Evolutionary conservation across 2,113 vertebrate species (phyloP).

Genomic region (Tiliqua scincoides): DNA sequence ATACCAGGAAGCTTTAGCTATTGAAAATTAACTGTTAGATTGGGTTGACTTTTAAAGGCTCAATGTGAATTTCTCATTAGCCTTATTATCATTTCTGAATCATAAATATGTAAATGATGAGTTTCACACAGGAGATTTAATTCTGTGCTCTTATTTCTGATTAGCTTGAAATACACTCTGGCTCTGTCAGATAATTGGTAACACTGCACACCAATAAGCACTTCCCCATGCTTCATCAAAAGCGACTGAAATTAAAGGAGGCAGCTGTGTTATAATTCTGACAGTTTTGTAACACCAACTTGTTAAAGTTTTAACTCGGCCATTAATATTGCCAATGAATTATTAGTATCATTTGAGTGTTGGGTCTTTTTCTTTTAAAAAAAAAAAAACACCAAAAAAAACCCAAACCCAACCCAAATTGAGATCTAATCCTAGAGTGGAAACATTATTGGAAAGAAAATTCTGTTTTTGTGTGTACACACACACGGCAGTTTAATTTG

Average conservation of each 20-base stretch:
- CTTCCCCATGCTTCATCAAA: constrained; percentile 83
- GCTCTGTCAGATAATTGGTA: constrained; percentile 87
- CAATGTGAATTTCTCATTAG: constrained; percentile 84
- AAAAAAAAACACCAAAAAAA: neutral
- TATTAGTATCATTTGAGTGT: constrained; percentile 76
- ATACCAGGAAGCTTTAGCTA: constrained; percentile 67
- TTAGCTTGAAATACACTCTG: constrained; percentile 85
- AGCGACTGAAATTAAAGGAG: constrained; percentile 76
- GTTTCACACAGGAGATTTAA: constrained; percentile 84
- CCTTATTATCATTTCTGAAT: constrained; percentile 87
- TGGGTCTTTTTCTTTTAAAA: constrained; percentile 56
- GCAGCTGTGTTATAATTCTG: constrained; percentile 77
- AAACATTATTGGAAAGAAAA: constrained; percentile 51
- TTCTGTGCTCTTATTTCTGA: constrained; percentile 86
- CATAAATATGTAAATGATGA: constrained; percentile 92
- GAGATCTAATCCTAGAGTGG: constrained; percentile 56
- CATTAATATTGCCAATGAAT: constrained; percentile 77
- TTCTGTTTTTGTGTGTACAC: constrained; percentile 9
- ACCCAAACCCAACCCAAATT: neutral
- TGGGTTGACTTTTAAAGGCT: constrained; percentile 80
- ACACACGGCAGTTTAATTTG: constrained; percentile 2
- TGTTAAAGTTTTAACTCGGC: constrained; percentile 79
- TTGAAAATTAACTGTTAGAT: constrained; percentile 79
- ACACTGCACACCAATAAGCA: constrained; percentile 85
- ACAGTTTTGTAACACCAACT: constrained; percentile 82